Evolutionary conservation across 1,140 invertebrate species (phyloP).

Genomic region (Papilio dardanus): DNA sequence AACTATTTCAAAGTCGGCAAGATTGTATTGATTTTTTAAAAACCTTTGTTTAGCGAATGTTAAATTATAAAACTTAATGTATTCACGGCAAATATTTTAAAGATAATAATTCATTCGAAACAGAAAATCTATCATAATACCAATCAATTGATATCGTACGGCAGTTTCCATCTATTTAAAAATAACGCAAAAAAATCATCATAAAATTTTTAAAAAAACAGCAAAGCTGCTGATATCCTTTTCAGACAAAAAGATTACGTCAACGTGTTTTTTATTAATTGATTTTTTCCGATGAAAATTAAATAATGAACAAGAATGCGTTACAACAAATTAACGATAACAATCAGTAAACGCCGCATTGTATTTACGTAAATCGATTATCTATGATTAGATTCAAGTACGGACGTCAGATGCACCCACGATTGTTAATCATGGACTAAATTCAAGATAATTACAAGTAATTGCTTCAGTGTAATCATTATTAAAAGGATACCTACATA

Average conservation of each 20-base stretch:
- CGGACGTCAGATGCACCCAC: conserved; percentile 35
- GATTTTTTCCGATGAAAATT: neutral
- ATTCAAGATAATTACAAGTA: conserved; percentile 19
- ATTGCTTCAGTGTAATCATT: conserved; percentile 20
- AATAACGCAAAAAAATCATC: neutral
- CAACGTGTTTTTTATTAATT: neutral
- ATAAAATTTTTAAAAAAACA: no score
- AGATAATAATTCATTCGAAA: no score
- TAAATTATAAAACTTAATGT: neutral
- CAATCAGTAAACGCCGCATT: conserved; percentile 59
- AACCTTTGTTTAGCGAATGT: neutral
- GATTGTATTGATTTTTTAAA: conserved; percentile 8
- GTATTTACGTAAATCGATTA: conserved; percentile 62
- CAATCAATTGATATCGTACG: no score
- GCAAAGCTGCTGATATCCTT: no score
- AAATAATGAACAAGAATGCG: neutral
- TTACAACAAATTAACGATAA: conserved; percentile 25
- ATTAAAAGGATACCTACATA: neutral
- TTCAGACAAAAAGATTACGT: neutral
- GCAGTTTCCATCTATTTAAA: neutral
- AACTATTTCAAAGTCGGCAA: neutral
- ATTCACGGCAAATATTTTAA: neutral
- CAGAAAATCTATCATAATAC: no score
- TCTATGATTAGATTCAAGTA: conserved; percentile 43
- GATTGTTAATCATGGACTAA: conserved; percentile 35